A percentile compares a stretch with the other conserved stretches of the same genome.
These are phyloP conservation scores for Lagorchestes hirsutus DNA, from an alignment of 2,797 vertebrate genomes.

Conservation along the genomic window DNA sequence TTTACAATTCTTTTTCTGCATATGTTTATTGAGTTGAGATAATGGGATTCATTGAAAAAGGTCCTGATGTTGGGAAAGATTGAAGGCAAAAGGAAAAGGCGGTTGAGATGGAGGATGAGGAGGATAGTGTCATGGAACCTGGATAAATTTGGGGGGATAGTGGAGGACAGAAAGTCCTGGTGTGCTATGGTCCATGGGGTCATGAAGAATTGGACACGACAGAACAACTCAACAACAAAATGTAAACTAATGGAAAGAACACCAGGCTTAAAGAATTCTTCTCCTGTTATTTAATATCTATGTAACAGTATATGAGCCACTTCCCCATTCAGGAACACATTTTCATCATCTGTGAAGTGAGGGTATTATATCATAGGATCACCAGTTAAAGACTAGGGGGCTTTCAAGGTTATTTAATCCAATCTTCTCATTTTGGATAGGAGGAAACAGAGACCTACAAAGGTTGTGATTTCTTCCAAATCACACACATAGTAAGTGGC, in stretches of 20 bases:
- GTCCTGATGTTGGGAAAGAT: background rate
- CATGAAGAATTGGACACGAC: background rate
- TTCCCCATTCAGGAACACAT: background rate
- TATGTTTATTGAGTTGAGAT: background rate
- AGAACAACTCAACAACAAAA: background rate
- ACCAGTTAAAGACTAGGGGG: background rate
- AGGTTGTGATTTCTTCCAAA: background rate
- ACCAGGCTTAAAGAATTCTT: background rate
- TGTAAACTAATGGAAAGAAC: background rate
- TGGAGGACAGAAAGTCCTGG: background rate
- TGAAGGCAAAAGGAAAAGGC: background rate
- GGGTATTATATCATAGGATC: background rate
- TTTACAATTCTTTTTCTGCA: background rate
- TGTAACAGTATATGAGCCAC: background rate
- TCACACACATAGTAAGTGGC: background rate
- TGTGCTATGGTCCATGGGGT: background rate
- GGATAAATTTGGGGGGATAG: background rate
- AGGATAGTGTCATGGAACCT: background rate
- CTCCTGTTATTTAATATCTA: background rate
- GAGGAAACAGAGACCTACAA: background rate
- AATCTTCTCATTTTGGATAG: background rate
- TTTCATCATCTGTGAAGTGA: background rate
- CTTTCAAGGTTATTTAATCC: background rate
- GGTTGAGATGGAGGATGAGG: background rate
- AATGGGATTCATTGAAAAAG: background rate